Evolutionary conservation across 1,140 invertebrate species (phyloP).

Genomic region (Hypsibius dujardini): DNA sequence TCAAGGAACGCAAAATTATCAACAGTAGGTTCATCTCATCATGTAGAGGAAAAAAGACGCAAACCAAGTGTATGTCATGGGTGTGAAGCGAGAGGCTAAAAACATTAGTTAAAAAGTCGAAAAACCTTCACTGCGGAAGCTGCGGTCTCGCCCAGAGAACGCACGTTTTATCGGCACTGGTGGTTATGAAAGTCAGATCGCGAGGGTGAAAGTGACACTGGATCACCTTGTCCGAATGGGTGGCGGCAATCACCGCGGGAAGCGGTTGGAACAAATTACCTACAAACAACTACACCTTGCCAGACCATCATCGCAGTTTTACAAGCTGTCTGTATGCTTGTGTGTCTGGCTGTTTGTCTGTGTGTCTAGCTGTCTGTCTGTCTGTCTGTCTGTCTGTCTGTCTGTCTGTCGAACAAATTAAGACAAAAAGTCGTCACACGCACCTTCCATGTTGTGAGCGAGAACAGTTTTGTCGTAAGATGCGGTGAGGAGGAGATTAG

Average conservation of each 20-base stretch:
- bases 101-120: no score
- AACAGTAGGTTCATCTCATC: no score
- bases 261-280: slow-evolving; percentile 78
- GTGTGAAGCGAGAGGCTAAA: no score
- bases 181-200: slow-evolving; percentile 89
- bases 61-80: no score
- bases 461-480: slow-evolving; percentile 91
- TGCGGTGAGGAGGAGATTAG: slow-evolving; percentile 88
- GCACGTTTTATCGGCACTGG: slow-evolving; percentile 86
- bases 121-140: background rate
- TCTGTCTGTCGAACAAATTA: no score
- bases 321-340: no score
- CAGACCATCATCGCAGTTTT: no score
- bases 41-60: no score
- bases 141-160: slow-evolving; percentile 80
- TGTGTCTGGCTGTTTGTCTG: no score
- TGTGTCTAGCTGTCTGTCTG: no score
- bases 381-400: no score
- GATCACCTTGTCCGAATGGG: slow-evolving; percentile 92
- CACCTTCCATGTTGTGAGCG: slow-evolving; percentile 73
- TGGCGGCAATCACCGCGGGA: slow-evolving; percentile 81
- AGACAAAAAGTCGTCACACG: slow-evolving; percentile 24
- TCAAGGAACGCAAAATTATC: no score
- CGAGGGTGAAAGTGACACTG: slow-evolving; percentile 92
- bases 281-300: slow-evolving; percentile 29